Conservation (phyloP, 2,888 invertebrate genomes). For the Oscheius onirici region DNA sequence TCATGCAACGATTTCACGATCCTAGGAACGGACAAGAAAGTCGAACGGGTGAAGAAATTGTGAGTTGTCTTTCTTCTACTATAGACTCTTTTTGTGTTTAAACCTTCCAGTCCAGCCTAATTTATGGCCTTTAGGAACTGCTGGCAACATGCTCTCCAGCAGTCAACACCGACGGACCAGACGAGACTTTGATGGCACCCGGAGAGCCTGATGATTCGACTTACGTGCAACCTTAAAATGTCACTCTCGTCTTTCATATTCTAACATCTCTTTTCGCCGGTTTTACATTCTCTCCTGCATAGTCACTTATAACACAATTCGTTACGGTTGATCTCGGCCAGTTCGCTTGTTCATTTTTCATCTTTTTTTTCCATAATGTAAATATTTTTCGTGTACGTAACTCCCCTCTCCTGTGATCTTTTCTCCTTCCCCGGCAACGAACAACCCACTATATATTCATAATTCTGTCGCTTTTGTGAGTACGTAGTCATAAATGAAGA, state of each 20-base stretch:
- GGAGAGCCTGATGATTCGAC: constrained; percentile 6
- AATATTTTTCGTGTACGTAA: too few species aligned
- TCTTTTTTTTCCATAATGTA: neutral
- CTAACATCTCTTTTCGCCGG: neutral
- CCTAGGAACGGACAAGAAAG: constrained; percentile 16
- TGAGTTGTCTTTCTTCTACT: neutral
- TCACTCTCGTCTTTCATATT: neutral
- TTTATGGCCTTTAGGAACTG: constrained; percentile 1
- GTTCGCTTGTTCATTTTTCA: constrained; percentile 14
- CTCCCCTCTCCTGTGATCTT: too few species aligned
- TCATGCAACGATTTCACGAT: constrained; percentile 59
- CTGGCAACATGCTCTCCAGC: neutral
- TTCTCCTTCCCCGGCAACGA: too few species aligned
- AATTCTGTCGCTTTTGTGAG: too few species aligned
- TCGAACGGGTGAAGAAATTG: constrained; percentile 20
- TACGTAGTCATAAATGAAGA: too few species aligned
- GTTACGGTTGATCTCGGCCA: constrained; percentile 21
- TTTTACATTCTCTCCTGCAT: neutral
- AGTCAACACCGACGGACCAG: neutral
- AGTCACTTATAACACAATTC: constrained; percentile 11
- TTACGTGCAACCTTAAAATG: constrained; percentile 5
- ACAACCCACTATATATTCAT: too few species aligned
- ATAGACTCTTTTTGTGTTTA: too few species aligned
- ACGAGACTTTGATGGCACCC: neutral
- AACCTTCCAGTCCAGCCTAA: too few species aligned